Conservation (phyloP, 2,888 invertebrate species). For the Ormyrus labotus region DNA sequence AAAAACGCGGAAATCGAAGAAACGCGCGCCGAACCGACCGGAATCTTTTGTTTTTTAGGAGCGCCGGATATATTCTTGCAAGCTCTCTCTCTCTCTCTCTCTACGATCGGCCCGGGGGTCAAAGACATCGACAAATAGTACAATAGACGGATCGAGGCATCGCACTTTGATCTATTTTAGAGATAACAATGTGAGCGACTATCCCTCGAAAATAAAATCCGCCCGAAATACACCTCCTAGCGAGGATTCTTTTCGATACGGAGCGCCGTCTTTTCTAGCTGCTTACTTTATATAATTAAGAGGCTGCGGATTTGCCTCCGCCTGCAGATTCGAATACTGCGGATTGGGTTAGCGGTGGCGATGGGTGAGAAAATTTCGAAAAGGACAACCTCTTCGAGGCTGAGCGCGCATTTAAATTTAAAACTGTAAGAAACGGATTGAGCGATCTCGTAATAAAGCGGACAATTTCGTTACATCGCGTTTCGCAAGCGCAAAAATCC, state of each 20-base stretch:
- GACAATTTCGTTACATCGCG: too few species aligned
- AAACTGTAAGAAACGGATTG: too few species aligned
- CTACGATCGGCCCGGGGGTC: slow-evolving; percentile 35
- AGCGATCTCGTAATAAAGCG: too few species aligned
- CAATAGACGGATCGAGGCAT: slow-evolving; percentile 21
- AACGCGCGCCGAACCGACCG: slow-evolving; percentile 28
- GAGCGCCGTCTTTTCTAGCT: too few species aligned
- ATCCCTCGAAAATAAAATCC: slow-evolving; percentile 51
- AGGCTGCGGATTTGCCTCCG: too few species aligned
- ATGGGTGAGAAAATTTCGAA: too few species aligned
- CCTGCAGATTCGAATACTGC: too few species aligned
- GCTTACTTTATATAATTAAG: slow-evolving; percentile 45
- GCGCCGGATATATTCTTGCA: slow-evolving; percentile 23
- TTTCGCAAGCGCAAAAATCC: too few species aligned
- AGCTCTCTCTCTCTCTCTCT: background rate
- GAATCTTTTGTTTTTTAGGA: slow-evolving; percentile 41
- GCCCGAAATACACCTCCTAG: slow-evolving; percentile 15
- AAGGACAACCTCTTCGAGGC: too few species aligned
- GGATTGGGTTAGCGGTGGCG: too few species aligned
- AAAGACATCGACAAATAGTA: slow-evolving; percentile 49
- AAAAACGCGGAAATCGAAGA: slow-evolving; percentile 58
- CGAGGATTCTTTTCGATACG: too few species aligned
- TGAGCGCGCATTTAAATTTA: too few species aligned
- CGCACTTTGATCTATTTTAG: slow-evolving; percentile 58
- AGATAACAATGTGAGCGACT: slow-evolving; percentile 50